Evolutionary conservation across 2,888 invertebrate species (phyloP), one percentile per base, ranked within the genome.

Genomic region (Lithophane socia): DNA sequence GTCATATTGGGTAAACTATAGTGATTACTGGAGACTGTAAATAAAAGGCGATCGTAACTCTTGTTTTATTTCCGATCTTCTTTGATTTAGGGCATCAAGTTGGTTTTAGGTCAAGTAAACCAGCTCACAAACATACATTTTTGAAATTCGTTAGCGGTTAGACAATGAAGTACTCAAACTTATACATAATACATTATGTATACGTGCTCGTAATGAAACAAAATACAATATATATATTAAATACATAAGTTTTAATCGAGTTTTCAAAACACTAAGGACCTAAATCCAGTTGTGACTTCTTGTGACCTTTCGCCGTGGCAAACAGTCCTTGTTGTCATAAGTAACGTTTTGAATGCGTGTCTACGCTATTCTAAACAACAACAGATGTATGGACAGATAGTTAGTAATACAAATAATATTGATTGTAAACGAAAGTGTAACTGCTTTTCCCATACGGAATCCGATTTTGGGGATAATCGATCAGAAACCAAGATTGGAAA

Each of bases 41-140:
- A 83, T 82, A 82, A 74, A 80, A 79, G 73, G 72, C 73, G 67
- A 21, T 77, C 72, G 78, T 82, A 75, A 88, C 65, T 78, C 66
- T 80, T 73, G 63, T 79, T 83, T 80, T 71, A 81, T 81, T 77
- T 21, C 54, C 67, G 75, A 77, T 86, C 74, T 66, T 72, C 65
- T 61, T 71, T 80, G 73, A 86, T 76, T 84, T 76, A 82, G 76
- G 75, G n/a, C 44, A 44, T 61, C 37, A 44, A 24, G 47, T 3
- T 42, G 29, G 49, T 73, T 73, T 49, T 8, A 58, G 66, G 29
- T 0, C 64, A 16, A 29, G 66, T 29, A 49, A 67, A 71, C 65
- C 58, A 72, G 12, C n/a, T 69, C 65, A 12, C 12, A 54, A 47
- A 29, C 49, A 65, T 68, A 69, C 52, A 61, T 66, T 47, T 65